Base-by-base conservation (phyloP, 2,888 invertebrate genomes). In the Lumbricus terrestris region DNA sequence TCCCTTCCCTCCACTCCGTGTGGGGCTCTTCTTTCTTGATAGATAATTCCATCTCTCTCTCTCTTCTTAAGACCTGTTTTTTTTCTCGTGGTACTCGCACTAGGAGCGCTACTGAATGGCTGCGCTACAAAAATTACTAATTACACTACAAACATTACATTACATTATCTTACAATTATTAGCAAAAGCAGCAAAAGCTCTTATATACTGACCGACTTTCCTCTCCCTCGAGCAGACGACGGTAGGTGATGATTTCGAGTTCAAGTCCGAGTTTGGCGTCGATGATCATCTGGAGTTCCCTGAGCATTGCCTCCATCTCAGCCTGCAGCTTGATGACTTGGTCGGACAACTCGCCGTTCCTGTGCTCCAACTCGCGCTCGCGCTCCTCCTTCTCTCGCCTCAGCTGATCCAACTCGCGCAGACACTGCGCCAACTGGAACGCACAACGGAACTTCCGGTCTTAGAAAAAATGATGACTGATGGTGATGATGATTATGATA, bases 231-330 rank as follows among this genome's bases (percentile, higher is more conserved):
- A 96, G 93, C 93, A 96, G 95, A 93, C 95, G 96, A 91, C 96
- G 94, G 94, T 96, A 96, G 92, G 96, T 96, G 92, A 95, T 95
- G 92, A 96, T 96, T 93, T 96, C 96, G 90, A 96, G 95, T 93
- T 96, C 96, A 90, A 96, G 94, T 35, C 95, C 95, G 91, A 96
- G 95, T 92, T 96, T 96, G 93, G 95, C 95, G 93, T 96, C 96
- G 91, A 93, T 92, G 69, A 93, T 91, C 47, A 91, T 90, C 94
- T 95, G 95, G 42, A 95, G 94, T 90, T 95, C 95, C 91, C 94
- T 94, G 92, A 94, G 94, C 92, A 94, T 94, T 90, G 93, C 93
- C 89, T 94, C 94, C 94, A 94, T 94, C 93, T 95, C 94, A 13
- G 93, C 93, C 38, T 94, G 92, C 40, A 94, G 93, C 89, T 93